Base-by-base conservation (phyloP, 2,797 vertebrate genomes). In the Argentina silus region DNA sequence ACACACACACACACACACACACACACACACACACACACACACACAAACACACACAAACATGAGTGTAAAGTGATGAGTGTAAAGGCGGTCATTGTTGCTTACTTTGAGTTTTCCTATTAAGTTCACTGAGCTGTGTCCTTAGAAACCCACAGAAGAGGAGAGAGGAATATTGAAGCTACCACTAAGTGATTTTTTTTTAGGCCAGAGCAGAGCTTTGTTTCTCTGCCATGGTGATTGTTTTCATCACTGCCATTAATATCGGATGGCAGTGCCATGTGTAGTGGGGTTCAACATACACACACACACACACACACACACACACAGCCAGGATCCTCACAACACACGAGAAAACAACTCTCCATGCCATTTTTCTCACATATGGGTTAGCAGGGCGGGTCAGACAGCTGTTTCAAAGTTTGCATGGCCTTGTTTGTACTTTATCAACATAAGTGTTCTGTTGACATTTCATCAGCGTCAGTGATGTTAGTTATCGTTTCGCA, bases 191-290 rank as follows among this genome's bases (percentile, higher is more conserved):
- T 10, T 12, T 10, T 60, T 60, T 36, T 21, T 6, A 60, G 21
- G 11, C 57, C 57, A 60, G 10, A 65, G 59, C 55, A 68, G 47
- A 45, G 44, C 51, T 69, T 36, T 61, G 43, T 15, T 69, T 56
- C 51, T 23, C 48, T 53, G 27, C 61, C 63, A 59, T 43, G 17
- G 53, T 61, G 73, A 74, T 78, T 62, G 47, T 77, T 75, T 73
- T 70, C 55, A 67, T 74, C 69, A 72, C 67, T 69, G 67, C 69
- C 64, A 73, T 67, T 74, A 78, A 70, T 67, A 56, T 57, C 10
- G 19, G 55, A 55, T 62, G 64, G 67, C n/a, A 56, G 48, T 62
- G 56, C 63, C 75, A 79, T 77, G 47, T 79, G 59, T 79, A 67
- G 51, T 67, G 56, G 42, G 23, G 61, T 61, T 72, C 70, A 69